phyloP scores from a whole-genome alignment of 2,888 invertebrate species.

The Junonia oenone region DNA sequence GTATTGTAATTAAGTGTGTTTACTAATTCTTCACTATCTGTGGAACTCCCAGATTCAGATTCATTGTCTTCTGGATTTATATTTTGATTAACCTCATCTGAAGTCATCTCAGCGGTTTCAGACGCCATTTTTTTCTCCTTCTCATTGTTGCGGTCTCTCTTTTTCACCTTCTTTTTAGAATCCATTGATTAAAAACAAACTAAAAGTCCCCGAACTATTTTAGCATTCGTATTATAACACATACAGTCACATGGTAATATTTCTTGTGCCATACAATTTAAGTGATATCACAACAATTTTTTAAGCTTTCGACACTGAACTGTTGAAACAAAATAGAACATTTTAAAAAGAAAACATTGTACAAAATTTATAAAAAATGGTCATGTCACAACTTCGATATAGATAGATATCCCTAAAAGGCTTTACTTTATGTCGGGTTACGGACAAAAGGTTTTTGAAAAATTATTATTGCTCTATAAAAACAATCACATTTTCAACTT shows the following conservation, averaged over 20 bases:
- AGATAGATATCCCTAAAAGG: not conserved
- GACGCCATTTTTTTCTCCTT: constrained; percentile 59
- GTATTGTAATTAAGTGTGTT: constrained; percentile 85
- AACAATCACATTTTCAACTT: no score
- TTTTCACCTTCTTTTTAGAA: constrained; percentile 49
- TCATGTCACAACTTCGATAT: constrained; percentile 32
- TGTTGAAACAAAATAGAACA: constrained; percentile 44
- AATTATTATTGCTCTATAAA: no score
- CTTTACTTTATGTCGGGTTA: not conserved
- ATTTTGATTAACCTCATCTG: constrained; percentile 43
- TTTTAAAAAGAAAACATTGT: constrained; percentile 48
- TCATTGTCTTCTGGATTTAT: constrained; percentile 40
- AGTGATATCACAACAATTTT: constrained; percentile 53
- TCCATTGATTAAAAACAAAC: constrained; percentile 46
- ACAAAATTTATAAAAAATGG: constrained; percentile 48
- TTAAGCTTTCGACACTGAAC: constrained; percentile 52
- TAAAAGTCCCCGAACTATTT: constrained; percentile 12
- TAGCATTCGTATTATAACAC: constrained; percentile 34
- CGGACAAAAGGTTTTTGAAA: no score
- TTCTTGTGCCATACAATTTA: constrained; percentile 37
- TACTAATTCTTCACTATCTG: constrained; percentile 82
- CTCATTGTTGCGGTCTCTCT: constrained; percentile 59
- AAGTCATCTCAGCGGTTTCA: constrained; percentile 35
- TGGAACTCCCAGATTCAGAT: constrained; percentile 68
- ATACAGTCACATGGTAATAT: constrained; percentile 59